Evolutionary conservation across 2,888 invertebrate species (phyloP).

Genomic region (Lymantria dispar): DNA sequence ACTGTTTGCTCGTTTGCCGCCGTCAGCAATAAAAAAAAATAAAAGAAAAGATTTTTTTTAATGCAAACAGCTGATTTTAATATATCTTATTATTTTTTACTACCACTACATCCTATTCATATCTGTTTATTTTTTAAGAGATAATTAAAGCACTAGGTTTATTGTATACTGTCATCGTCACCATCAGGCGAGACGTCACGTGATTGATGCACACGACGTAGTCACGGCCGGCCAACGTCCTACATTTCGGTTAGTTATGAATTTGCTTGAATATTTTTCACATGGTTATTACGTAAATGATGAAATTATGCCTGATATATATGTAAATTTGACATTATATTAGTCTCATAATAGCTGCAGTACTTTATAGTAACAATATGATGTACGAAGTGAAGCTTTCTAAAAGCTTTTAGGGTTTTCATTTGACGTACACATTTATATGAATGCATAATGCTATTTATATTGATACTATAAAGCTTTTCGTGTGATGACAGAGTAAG

Average conservation of each 20-base stretch:
- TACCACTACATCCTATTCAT: not conserved
- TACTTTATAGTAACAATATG: no score
- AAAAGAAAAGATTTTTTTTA: no score
- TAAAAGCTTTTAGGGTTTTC: slow-evolving; percentile 25
- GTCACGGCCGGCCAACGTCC: slow-evolving; percentile 67
- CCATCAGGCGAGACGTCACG: slow-evolving; percentile 3
- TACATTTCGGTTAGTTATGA: slow-evolving; percentile 49
- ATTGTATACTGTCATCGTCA: slow-evolving; percentile 15
- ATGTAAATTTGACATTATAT: not conserved
- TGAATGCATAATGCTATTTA: no score
- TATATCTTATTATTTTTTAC: not conserved
- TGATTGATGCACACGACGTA: slow-evolving; percentile 22
- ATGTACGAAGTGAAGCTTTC: slow-evolving; percentile 12
- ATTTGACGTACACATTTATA: no score
- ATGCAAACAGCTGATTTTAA: not conserved
- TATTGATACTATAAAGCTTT: no score
- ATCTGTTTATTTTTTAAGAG: slow-evolving; percentile 11
- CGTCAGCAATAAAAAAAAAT: no score
- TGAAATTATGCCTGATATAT: not conserved
- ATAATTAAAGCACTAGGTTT: slow-evolving; percentile 9
- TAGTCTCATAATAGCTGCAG: no score
- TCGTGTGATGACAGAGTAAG: no score
- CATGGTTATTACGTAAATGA: slow-evolving; percentile 32
- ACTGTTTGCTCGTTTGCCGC: no score
- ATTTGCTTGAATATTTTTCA: slow-evolving; percentile 39